Evolutionary conservation across 2,888 invertebrate genomes (phyloP).

Genomic region (Lasioglossum lativentre): DNA sequence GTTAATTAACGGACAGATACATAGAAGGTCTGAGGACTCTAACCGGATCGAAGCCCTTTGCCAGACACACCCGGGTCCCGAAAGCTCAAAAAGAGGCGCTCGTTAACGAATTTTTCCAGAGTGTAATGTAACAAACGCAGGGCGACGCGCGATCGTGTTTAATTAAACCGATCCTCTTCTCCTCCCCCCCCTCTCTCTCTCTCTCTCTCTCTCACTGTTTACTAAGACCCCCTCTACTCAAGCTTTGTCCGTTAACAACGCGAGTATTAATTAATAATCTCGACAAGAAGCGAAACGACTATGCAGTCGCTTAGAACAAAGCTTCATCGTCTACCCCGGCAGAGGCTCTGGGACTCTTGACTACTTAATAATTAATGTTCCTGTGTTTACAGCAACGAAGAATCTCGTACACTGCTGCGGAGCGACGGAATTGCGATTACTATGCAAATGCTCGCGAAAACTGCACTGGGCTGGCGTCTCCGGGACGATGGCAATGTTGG

Average conservation of each 20-base stretch:
- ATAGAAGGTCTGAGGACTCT: not conserved
- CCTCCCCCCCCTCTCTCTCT: not conserved
- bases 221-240: not conserved
- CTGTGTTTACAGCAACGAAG: not conserved
- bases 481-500: not conserved
- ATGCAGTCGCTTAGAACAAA: constrained; percentile 3
- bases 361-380: constrained; percentile 11
- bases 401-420: not conserved
- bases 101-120: constrained; percentile 33
- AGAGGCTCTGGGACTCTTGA: not conserved
- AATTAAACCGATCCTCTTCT: constrained; percentile 33
- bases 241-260: constrained; percentile 29
- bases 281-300: constrained; percentile 19
- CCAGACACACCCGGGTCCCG: not conserved
- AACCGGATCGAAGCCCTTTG: not conserved
- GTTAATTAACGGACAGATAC: constrained; percentile 41
- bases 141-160: constrained; percentile 23
- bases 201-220: not conserved
- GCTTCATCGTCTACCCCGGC: not conserved
- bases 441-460: not conserved
- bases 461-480: not conserved
- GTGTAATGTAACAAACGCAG: not conserved
- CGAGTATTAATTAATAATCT: constrained; percentile 46
- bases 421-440: not conserved
- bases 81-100: not conserved